Conservation (phyloP, 2,888 invertebrate species). For the Lycia hirtaria region DNA sequence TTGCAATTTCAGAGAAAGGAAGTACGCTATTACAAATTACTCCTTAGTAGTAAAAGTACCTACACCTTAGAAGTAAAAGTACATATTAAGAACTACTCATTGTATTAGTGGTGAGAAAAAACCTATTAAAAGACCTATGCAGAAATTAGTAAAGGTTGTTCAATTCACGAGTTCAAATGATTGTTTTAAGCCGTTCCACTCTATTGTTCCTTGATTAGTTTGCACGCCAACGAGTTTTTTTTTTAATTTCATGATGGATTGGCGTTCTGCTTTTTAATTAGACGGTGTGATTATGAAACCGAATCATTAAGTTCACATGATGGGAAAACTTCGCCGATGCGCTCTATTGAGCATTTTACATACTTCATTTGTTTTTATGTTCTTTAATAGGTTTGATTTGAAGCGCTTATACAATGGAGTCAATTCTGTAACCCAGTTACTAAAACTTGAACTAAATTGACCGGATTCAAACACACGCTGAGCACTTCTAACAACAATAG, state of each 20-base stretch:
- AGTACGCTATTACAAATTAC: too few relatives aligned
- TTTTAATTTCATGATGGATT: constrained; percentile 16
- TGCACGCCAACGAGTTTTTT: constrained; percentile 12
- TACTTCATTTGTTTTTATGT: neutral
- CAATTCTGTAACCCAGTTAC: too few relatives aligned
- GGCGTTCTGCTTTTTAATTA: constrained; percentile 22
- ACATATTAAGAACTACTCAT: constrained; percentile 6
- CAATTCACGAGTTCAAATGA: constrained; percentile 21
- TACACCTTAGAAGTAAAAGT: neutral
- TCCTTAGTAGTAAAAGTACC: too few relatives aligned
- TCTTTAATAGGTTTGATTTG: too few relatives aligned
- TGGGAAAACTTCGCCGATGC: constrained; percentile 11
- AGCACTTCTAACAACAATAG: too few relatives aligned
- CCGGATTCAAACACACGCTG: too few relatives aligned
- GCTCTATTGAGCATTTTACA: constrained; percentile 7
- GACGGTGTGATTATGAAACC: constrained; percentile 19
- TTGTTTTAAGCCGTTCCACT: constrained; percentile 23
- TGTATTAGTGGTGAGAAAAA: constrained; percentile 18
- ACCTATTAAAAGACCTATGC: neutral
- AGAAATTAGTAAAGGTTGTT: constrained; percentile 26
- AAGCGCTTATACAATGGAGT: too few relatives aligned
- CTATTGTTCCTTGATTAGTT: constrained; percentile 28
- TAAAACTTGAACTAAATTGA: too few relatives aligned
- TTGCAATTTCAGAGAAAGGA: too few relatives aligned
- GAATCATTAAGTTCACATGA: constrained; percentile 6